A percentile compares a stretch with the other conserved stretches of the same genome.
phyloP scores from a whole-genome alignment of 1,140 invertebrate species.

The Oryzaephilus surinamensis region DNA sequence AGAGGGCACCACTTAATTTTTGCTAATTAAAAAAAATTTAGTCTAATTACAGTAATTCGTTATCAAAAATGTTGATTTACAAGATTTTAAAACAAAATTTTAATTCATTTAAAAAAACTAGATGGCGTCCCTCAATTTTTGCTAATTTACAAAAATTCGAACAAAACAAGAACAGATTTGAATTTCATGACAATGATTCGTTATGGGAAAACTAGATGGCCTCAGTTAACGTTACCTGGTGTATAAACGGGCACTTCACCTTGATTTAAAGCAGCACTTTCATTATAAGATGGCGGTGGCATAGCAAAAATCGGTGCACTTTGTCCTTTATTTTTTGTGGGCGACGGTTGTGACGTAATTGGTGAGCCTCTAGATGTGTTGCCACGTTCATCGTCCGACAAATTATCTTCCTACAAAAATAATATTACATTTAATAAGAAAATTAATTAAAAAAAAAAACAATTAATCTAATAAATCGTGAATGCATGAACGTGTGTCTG shows the following conservation, averaged over 20 bases:
- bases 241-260: conserved; percentile 44
- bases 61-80: background rate
- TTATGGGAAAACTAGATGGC: background rate
- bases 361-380: conserved; percentile 31
- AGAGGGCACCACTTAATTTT: too few species aligned
- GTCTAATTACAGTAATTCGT: too few species aligned
- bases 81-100: too few species aligned
- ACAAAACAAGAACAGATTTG: background rate
- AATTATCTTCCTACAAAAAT: conserved; percentile 40
- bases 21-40: too few species aligned
- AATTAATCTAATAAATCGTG: background rate
- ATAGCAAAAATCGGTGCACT: conserved; percentile 39
- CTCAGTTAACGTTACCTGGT: conserved; percentile 34
- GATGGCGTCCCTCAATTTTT: background rate
- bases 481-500: background rate
- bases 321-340: conserved; percentile 27
- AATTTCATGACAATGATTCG: background rate
- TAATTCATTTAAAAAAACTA: too few species aligned
- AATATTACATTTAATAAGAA: background rate
- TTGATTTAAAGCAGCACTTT: conserved; percentile 42
- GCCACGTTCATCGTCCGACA: conserved; percentile 36
- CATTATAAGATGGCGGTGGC: conserved; percentile 38
- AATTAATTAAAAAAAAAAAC: conserved; percentile 1
- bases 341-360: conserved; percentile 37
- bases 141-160: background rate